A percentile compares a stretch with the other conserved stretches of the same genome.
Conservation (phyloP, 2,797 vertebrate species). For the Adrianichthys oophorus region DNA sequence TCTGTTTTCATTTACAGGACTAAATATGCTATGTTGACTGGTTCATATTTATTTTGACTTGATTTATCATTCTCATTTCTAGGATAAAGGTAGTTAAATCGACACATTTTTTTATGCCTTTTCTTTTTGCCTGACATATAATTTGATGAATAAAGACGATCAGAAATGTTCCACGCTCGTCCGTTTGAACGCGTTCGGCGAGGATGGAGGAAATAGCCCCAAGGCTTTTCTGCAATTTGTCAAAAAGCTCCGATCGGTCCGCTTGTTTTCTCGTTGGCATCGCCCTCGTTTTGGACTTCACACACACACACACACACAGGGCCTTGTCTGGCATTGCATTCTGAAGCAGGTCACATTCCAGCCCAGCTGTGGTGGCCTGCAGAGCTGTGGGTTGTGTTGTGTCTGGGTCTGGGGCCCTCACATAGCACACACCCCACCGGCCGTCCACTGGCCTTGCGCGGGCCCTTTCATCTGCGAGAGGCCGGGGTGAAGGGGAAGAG, state of each 20-base stretch:
- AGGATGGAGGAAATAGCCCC: conserved; percentile 10
- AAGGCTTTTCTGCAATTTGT: conserved; percentile 13
- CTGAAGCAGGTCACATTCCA: conserved; percentile 83
- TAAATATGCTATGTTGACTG: conserved; percentile 49
- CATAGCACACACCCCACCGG: conserved; percentile 74
- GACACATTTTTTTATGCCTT: no score
- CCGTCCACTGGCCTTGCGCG: conserved; percentile 60
- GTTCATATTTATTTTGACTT: conserved; percentile 70
- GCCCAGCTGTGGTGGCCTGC: conserved; percentile 78
- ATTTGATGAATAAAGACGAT: conserved; percentile 61
- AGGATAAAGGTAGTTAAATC: not conserved
- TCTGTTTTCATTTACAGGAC: conserved; percentile 50
- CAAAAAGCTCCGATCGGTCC: conserved; percentile 18
- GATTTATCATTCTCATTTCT: conserved; percentile 35
- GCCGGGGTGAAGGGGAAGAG: conserved; percentile 63
- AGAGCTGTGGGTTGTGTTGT: conserved; percentile 81
- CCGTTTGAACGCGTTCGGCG: conserved; percentile 2
- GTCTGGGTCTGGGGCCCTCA: conserved; percentile 82
- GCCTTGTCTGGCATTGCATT: conserved; percentile 65
- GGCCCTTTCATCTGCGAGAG: conserved; percentile 75
- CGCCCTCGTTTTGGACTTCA: conserved; percentile 53
- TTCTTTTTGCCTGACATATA: conserved; percentile 37
- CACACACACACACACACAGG: conserved; percentile 27
- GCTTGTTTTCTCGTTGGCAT: conserved; percentile 32
- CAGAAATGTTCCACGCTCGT: conserved; percentile 26